phyloP scores from a whole-genome alignment of 1,140 invertebrate genomes.

The Anthonomus grandis region DNA sequence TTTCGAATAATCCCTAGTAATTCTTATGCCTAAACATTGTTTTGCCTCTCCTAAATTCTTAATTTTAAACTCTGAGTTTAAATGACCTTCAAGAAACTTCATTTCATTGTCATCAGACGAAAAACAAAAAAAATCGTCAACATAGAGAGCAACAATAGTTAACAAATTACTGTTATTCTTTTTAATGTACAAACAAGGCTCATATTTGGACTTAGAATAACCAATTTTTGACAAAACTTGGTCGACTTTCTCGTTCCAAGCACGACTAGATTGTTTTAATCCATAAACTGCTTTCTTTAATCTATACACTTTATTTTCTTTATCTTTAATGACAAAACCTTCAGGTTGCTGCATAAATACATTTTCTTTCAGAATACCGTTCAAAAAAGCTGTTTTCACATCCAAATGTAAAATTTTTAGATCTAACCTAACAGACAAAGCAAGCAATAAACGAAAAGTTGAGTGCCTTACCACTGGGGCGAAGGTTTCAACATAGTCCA shows the following conservation, averaged over 20 bases:
- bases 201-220: slow-evolving; percentile 39
- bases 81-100: slow-evolving; percentile 20
- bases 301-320: slow-evolving; percentile 37
- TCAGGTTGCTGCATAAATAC: too few species aligned
- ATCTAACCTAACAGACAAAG: slow-evolving; percentile 33
- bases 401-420: slow-evolving; percentile 40
- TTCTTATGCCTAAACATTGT: slow-evolving; percentile 36
- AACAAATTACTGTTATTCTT: slow-evolving; percentile 16
- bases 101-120: slow-evolving; percentile 21
- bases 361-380: slow-evolving; percentile 42
- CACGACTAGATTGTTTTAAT: too few species aligned
- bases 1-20: slow-evolving; percentile 16
- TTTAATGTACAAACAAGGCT: slow-evolving; percentile 41
- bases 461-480: slow-evolving; percentile 32
- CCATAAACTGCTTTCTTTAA: slow-evolving; percentile 43
- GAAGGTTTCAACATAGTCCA: slow-evolving; percentile 30
- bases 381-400: slow-evolving; percentile 47
- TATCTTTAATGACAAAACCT: slow-evolving; percentile 28
- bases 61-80: slow-evolving; percentile 33
- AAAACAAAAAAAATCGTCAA: slow-evolving; percentile 19
- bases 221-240: slow-evolving; percentile 30
- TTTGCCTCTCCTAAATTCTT: slow-evolving; percentile 35
- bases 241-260: slow-evolving; percentile 38
- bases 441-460: slow-evolving; percentile 33
- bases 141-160: slow-evolving; percentile 34